A percentile compares a stretch with the other conserved stretches of the same genome.
These are phyloP conservation scores for Hirundo rustica DNA, from an alignment of 2,797 vertebrate species.

Conservation along the genomic window DNA sequence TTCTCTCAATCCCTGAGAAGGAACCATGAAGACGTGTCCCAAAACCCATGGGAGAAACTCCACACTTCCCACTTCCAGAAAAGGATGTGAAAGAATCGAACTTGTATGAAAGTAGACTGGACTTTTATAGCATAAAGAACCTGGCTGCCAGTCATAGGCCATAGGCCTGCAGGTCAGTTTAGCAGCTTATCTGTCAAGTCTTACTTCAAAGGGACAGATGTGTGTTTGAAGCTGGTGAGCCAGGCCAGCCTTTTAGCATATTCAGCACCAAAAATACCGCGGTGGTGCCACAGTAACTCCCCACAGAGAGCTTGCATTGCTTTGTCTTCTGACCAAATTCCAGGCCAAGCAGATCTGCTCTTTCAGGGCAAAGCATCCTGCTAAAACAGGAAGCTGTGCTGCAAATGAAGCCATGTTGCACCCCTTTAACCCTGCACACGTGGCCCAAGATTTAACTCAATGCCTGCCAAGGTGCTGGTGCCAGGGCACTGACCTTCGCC, in stretches of 20 bases:
- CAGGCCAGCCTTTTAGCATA: neutral
- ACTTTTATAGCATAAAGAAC: neutral
- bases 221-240: neutral
- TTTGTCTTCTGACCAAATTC: neutral
- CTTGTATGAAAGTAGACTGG: neutral
- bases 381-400: neutral
- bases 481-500: neutral
- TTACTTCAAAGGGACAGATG: neutral
- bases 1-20: neutral
- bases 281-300: accelerated
- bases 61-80: neutral
- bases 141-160: neutral
- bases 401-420: neutral
- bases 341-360: neutral
- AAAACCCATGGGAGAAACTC: neutral
- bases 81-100: neutral
- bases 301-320: neutral
- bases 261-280: neutral
- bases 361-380: neutral
- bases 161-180: neutral
- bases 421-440: accelerated
- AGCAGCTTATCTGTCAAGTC: neutral
- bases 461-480: neutral
- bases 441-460: neutral
- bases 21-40: neutral